Evolutionary conservation across 2,113 vertebrate genomes (phyloP).

Genomic region (Sylvicapra grimmia): DNA sequence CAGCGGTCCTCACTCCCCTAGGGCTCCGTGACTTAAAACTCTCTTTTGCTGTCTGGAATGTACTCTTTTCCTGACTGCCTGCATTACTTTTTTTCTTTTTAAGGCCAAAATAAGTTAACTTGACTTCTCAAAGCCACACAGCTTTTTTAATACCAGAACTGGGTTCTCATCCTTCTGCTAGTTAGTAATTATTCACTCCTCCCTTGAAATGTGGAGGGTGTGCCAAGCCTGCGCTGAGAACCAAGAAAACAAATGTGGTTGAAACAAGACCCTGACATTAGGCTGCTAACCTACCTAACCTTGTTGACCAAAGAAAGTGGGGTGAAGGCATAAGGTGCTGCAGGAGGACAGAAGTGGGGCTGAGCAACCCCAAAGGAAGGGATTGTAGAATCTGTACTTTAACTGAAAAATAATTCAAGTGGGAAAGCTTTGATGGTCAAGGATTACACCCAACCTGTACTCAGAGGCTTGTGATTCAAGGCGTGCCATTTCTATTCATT

Average conservation of each 20-base stretch:
- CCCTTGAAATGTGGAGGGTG: background rate
- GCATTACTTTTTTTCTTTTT: background rate
- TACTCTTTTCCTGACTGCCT: background rate
- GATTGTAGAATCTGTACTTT: too few species aligned
- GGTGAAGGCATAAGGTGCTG: background rate
- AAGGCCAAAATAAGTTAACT: background rate
- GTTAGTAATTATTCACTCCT: background rate
- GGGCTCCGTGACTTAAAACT: background rate
- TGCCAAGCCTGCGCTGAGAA: background rate
- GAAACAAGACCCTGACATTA: background rate
- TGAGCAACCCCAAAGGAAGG: fast-evolving
- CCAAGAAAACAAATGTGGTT: background rate
- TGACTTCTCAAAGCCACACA: background rate
- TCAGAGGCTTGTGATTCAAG: background rate
- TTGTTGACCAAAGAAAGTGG: background rate
- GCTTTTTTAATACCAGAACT: background rate
- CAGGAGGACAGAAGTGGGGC: background rate
- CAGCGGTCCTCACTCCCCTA: background rate
- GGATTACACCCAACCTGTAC: background rate
- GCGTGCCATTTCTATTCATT: background rate
- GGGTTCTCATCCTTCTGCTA: background rate
- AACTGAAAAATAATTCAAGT: background rate
- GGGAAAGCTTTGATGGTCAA: background rate
- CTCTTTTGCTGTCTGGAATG: background rate
- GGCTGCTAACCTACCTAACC: background rate